Conservation (phyloP, 2,888 invertebrate genomes). For the Brachyptera risi region DNA sequence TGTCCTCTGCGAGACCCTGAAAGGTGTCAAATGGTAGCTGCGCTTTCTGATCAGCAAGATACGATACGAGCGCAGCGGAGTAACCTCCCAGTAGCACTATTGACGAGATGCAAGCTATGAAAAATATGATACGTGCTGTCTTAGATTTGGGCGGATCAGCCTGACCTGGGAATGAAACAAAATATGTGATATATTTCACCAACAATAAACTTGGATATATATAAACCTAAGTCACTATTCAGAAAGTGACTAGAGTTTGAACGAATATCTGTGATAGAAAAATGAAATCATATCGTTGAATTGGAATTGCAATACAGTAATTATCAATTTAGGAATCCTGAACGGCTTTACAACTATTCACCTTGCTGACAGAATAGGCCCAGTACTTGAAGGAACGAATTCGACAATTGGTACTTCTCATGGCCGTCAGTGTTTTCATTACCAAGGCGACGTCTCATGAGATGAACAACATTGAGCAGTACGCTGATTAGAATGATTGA, state of each 20-base stretch:
- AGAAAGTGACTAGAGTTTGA: no score
- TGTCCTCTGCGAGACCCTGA: not conserved
- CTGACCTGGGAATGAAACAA: not conserved
- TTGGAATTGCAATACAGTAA: no score
- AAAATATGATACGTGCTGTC: not conserved
- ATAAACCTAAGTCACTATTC: no score
- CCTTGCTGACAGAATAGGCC: conserved; percentile 19
- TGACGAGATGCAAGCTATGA: not conserved
- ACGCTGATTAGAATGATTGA: conserved; percentile 9
- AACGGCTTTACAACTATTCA: not conserved
- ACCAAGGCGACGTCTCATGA: not conserved
- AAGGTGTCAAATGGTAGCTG: not conserved
- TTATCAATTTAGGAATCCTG: not conserved
- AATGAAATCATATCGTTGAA: no score
- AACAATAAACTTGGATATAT: no score
- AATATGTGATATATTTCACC: no score
- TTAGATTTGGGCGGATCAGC: not conserved
- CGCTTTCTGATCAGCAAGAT: not conserved
- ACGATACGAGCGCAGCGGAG: conserved; percentile 2
- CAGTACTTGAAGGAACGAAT: conserved; percentile 13
- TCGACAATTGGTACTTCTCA: not conserved
- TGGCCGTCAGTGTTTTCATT: not conserved
- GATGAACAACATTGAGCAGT: conserved; percentile 4
- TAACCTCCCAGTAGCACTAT: not conserved
- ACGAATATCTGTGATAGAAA: no score